Percentiles rank a stretch among this genome's conserved stretches.
Evolutionary conservation across 2,113 vertebrate genomes (phyloP).

Genomic region (Alethe diademata): DNA sequence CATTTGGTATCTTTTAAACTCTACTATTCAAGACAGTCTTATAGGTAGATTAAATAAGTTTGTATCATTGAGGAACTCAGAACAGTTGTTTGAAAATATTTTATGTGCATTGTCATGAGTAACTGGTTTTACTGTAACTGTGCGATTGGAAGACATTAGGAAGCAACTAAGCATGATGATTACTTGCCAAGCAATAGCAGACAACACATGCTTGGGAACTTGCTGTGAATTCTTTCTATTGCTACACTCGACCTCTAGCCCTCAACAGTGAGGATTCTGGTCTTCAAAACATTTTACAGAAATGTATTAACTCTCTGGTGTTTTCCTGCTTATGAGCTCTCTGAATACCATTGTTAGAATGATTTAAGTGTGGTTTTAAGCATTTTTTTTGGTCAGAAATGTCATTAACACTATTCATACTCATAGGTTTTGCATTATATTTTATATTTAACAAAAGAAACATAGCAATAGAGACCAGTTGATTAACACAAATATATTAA

Average conservation of each 20-base stretch:
- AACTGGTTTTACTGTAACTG: neutral
- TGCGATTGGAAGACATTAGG: neutral
- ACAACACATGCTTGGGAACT: neutral
- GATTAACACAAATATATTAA: neutral
- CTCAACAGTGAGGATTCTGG: neutral
- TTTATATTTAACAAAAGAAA: neutral
- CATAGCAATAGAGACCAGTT: neutral
- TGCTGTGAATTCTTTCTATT: neutral
- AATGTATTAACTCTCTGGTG: neutral
- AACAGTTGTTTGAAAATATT: neutral
- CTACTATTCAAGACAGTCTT: neutral
- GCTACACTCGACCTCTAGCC: neutral
- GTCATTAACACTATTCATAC: neutral
- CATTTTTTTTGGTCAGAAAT: neutral
- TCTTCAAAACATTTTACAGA: neutral
- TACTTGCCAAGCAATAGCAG: neutral
- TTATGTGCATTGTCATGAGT: neutral
- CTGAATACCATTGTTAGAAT: neutral
- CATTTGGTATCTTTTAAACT: neutral
- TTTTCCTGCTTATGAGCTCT: neutral
- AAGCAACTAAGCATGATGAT: neutral
- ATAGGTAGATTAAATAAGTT: neutral
- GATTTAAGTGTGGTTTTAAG: neutral
- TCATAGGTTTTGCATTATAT: neutral
- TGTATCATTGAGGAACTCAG: neutral